These are phyloP conservation scores for Beris morrisii DNA, from an alignment of 2,888 invertebrate species.

Conservation along the genomic window DNA sequence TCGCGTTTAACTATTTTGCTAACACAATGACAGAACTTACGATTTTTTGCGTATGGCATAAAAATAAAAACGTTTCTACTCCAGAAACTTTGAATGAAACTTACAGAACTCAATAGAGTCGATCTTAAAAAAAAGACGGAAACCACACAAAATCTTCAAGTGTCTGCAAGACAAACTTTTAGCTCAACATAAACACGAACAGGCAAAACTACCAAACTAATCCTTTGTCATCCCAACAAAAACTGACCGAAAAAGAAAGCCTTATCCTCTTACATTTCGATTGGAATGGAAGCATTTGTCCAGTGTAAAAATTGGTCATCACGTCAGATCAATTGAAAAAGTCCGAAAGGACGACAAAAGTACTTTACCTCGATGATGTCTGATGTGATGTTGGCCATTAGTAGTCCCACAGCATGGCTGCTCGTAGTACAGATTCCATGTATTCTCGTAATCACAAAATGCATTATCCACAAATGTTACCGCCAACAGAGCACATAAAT, in stretches of 20 bases:
- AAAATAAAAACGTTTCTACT: too few species aligned
- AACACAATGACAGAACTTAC: too few species aligned
- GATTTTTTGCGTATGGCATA: too few species aligned
- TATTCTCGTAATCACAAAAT: conserved; percentile 63
- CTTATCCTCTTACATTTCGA: background rate
- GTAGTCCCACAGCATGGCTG: conserved; percentile 70
- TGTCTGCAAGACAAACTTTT: background rate
- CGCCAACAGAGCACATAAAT: conserved; percentile 41
- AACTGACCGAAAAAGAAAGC: too few species aligned
- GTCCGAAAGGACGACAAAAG: background rate
- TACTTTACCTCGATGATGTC: conserved; percentile 73
- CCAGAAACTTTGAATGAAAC: too few species aligned
- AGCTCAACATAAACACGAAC: background rate
- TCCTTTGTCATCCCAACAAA: too few species aligned
- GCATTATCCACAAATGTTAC: conserved; percentile 55
- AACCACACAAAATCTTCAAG: background rate
- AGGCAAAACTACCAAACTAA: background rate
- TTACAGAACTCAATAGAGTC: too few species aligned
- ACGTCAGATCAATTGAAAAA: background rate
- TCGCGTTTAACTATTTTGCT: too few species aligned
- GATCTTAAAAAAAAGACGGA: too few species aligned
- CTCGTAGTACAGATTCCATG: conserved; percentile 73
- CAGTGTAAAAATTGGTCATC: too few species aligned
- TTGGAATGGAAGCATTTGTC: background rate
- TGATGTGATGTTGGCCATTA: conserved; percentile 66